A percentile compares a stretch with the other conserved stretches of the same genome.
These are phyloP conservation scores for Calypte anna DNA, from an alignment of 2,113 vertebrate species.

Conservation along the genomic window DNA sequence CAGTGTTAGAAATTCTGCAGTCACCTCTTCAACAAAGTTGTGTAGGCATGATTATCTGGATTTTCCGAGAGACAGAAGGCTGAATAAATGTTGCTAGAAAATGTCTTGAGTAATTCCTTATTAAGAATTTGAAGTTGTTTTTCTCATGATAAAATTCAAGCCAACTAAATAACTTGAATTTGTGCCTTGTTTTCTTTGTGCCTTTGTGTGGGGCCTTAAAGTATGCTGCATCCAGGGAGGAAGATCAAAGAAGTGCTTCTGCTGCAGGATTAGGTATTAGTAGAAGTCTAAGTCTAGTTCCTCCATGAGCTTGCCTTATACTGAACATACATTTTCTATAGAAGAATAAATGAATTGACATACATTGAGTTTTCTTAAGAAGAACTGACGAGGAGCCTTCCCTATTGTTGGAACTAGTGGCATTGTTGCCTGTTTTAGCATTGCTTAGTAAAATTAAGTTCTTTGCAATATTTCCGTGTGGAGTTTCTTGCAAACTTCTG, in stretches of 20 bases:
- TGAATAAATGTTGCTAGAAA: neutral
- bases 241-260: neutral
- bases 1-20: neutral
- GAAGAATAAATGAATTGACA: neutral
- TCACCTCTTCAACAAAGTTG: neutral
- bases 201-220: neutral
- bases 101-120: neutral
- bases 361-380: neutral
- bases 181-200: neutral
- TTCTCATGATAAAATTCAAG: neutral
- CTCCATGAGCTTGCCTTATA: neutral
- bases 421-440: neutral
- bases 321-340: neutral
- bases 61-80: neutral
- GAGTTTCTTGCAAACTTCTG: neutral
- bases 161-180: neutral
- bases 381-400: neutral
- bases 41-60: neutral
- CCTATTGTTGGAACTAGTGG: neutral
- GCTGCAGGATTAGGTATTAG: neutral
- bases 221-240: too few species aligned
- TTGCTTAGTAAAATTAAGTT: neutral
- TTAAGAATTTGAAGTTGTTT: neutral
- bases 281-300: neutral
- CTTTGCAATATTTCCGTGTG: fast-evolving